Percentiles rank a stretch among this genome's conserved stretches.
phyloP scores from a whole-genome alignment of 2,888 invertebrate genomes.

The Nebria brevicollis region DNA sequence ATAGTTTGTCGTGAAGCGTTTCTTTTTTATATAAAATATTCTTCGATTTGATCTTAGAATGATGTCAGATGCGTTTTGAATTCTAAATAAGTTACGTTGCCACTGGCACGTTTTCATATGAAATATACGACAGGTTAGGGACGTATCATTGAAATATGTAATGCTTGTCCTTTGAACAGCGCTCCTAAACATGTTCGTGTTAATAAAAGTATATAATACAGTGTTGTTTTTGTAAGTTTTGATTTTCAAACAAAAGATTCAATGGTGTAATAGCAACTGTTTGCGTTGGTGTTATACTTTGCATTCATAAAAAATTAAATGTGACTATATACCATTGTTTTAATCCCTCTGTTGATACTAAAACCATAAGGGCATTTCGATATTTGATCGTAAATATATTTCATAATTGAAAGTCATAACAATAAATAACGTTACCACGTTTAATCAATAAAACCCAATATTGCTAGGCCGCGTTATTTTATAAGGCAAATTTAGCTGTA shows the following conservation, averaged over 20 bases:
- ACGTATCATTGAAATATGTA: constrained; percentile 43
- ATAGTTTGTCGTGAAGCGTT: neutral
- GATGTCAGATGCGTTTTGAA: neutral
- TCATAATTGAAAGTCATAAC: constrained; percentile 35
- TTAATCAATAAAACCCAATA: constrained; percentile 39
- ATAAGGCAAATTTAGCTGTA: constrained; percentile 18
- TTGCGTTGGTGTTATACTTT: too few relatives aligned
- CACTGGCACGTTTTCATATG: constrained; percentile 42
- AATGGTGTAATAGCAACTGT: too few relatives aligned
- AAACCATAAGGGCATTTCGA: constrained; percentile 15
- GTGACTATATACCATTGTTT: neutral
- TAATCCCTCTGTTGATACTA: neutral
- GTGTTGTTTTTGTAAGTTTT: too few relatives aligned
- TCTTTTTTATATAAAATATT: neutral
- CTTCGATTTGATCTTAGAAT: neutral
- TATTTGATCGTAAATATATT: constrained; percentile 23
- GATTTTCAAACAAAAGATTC: too few relatives aligned
- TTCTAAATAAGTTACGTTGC: constrained; percentile 22
- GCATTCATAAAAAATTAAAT: neutral
- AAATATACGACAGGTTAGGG: constrained; percentile 45
- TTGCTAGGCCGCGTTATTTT: constrained; percentile 29
- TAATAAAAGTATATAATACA: neutral
- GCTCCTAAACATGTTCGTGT: neutral
- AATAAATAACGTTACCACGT: constrained; percentile 32
- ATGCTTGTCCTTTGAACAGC: neutral